phyloP scores from a whole-genome alignment of 2,888 invertebrate genomes.

The Eucera pruinosa region DNA sequence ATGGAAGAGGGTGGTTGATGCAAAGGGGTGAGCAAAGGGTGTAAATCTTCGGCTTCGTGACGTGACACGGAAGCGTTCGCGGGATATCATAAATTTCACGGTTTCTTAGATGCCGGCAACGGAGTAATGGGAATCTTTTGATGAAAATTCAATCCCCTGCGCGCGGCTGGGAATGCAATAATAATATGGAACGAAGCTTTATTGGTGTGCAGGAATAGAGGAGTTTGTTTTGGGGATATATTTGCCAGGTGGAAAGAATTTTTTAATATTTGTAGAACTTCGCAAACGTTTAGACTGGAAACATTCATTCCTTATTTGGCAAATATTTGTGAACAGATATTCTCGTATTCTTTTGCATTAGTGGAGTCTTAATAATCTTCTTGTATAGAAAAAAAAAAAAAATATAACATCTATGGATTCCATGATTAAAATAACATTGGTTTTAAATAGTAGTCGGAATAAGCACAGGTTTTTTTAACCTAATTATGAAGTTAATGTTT shows the following conservation, averaged over 20 bases:
- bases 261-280: neutral
- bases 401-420: too few species aligned
- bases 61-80: conserved; percentile 25
- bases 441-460: too few species aligned
- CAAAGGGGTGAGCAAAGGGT: neutral
- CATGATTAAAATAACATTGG: too few species aligned
- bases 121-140: conserved; percentile 39
- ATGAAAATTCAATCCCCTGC: conserved; percentile 42
- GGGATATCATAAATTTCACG: conserved; percentile 43
- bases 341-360: too few species aligned
- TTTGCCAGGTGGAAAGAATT: neutral
- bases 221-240: conserved; percentile 2
- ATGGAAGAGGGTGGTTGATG: conserved; percentile 5
- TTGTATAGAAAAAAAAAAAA: too few species aligned
- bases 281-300: neutral
- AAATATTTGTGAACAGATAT: too few species aligned
- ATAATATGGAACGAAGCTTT: neutral
- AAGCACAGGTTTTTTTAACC: too few species aligned
- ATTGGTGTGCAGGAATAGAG: neutral
- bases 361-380: too few species aligned
- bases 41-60: conserved; percentile 28
- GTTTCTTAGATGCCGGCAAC: conserved; percentile 16
- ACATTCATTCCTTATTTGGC: too few species aligned
- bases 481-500: too few species aligned
- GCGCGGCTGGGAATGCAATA: conserved; percentile 9